phyloP scores from a whole-genome alignment of 2,113 vertebrate genomes.

The Channa maculata region DNA sequence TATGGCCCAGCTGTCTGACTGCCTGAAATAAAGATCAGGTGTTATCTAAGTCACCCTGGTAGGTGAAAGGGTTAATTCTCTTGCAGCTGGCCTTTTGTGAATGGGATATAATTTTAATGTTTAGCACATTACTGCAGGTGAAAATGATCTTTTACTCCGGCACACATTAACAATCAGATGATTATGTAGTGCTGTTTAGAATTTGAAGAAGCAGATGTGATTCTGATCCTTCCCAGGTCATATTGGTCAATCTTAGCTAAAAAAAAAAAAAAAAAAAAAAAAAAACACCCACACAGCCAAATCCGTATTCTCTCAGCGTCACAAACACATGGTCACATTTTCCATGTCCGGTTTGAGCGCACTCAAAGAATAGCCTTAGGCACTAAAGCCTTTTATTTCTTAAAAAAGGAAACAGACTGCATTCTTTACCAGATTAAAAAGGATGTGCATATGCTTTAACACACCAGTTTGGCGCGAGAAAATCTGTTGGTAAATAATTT shows the following conservation, averaged over 20 bases:
- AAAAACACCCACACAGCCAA: constrained; percentile 8
- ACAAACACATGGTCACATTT: constrained; percentile 61
- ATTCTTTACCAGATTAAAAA: constrained; percentile 56
- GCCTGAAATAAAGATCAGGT: constrained; percentile 22
- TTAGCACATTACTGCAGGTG: background rate
- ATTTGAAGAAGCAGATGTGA: background rate
- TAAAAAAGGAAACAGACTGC: constrained; percentile 73
- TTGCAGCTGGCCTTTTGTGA: constrained; percentile 16
- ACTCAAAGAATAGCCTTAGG: constrained; percentile 61
- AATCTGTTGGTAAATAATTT: constrained; percentile 37
- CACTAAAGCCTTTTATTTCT: constrained; percentile 49
- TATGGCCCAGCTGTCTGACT: constrained; percentile 1
- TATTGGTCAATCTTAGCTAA: constrained; percentile 15
- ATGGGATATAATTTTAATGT: background rate
- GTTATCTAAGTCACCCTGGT: constrained; percentile 3
- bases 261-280: no score
- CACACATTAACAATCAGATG: background rate
- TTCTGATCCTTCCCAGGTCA: background rate
- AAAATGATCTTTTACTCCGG: background rate
- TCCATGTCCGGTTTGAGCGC: constrained; percentile 67
- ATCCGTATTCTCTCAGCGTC: constrained; percentile 40
- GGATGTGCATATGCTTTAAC: constrained; percentile 39
- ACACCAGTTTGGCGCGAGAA: constrained; percentile 20
- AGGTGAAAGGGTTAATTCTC: constrained; percentile 1
- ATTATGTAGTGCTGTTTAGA: background rate